These are phyloP conservation scores for Idaea straminata DNA, from an alignment of 2,888 invertebrate species.

Conservation along the genomic window DNA sequence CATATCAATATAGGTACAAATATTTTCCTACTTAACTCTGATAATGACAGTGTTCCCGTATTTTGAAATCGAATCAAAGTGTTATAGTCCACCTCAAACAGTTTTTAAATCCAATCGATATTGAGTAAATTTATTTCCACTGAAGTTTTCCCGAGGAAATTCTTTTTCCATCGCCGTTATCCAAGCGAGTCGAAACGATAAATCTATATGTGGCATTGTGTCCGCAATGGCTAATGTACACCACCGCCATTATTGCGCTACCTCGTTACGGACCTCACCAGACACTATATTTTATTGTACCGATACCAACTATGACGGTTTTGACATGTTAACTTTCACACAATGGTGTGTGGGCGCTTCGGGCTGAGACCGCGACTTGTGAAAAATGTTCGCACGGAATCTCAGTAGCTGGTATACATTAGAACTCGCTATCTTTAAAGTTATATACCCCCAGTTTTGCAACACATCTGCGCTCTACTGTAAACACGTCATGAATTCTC, in stretches of 20 bases:
- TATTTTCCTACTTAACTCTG: too few species aligned
- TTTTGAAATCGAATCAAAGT: neutral
- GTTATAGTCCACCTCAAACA: conserved; percentile 12
- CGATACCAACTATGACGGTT: conserved; percentile 31
- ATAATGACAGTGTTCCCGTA: too few species aligned
- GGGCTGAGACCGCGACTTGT: neutral
- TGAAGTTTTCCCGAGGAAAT: conserved; percentile 54
- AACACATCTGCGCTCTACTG: neutral
- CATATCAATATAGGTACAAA: too few species aligned
- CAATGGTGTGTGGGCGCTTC: conserved; percentile 15
- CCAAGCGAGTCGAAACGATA: conserved; percentile 46
- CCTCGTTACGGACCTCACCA: conserved; percentile 33
- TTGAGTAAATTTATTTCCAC: conserved; percentile 51
- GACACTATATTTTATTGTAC: conserved; percentile 40
- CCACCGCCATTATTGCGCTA: conserved; percentile 44
- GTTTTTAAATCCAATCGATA: conserved; percentile 46
- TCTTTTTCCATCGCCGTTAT: conserved; percentile 62
- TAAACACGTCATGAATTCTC: neutral
- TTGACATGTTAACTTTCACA: conserved; percentile 39
- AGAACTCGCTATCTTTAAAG: conserved; percentile 9
- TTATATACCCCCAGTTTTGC: neutral
- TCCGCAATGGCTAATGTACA: conserved; percentile 59
- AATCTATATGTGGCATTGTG: conserved; percentile 63
- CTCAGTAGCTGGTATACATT: neutral
- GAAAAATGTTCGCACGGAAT: conserved; percentile 8